Percentiles rank a stretch among this genome's conserved stretches.
phyloP scores from a whole-genome alignment of 2,113 vertebrate genomes.

The Onychostoma macrolepis region DNA sequence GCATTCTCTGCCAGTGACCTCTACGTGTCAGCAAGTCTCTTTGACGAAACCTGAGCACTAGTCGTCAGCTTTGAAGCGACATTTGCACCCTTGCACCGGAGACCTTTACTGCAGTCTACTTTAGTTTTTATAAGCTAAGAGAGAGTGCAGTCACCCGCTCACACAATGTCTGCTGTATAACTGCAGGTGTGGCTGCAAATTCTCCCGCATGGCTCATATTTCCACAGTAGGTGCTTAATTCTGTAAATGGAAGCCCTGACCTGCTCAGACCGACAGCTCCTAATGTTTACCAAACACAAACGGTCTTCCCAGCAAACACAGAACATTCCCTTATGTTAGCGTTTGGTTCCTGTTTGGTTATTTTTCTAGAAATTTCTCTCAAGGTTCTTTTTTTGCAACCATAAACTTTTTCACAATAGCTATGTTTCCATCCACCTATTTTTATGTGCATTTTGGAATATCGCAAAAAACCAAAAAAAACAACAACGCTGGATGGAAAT shows the following conservation, averaged over 20 bases:
- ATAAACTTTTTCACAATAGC: not conserved
- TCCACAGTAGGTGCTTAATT: not conserved
- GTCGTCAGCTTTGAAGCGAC: conserved; percentile 41
- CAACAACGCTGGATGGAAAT: too few relatives aligned
- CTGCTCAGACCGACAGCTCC: conserved; percentile 25
- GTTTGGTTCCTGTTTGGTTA: not conserved
- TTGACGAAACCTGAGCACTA: conserved; percentile 50
- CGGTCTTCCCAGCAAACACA: not conserved
- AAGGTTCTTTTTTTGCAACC: not conserved
- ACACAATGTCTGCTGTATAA: not conserved
- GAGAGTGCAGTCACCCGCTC: conserved; percentile 31
- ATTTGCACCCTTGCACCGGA: conserved; percentile 54
- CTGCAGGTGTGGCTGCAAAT: conserved; percentile 36
- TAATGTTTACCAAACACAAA: conserved; percentile 28
- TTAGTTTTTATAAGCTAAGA: conserved; percentile 58
- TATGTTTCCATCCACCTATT: too few relatives aligned
- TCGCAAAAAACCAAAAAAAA: too few relatives aligned
- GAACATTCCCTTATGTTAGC: not conserved
- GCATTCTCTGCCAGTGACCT: conserved; percentile 49
- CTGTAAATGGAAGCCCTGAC: conserved; percentile 11
- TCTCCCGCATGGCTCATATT: conserved; percentile 40
- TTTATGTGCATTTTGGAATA: too few relatives aligned
- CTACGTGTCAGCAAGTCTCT: conserved; percentile 43
- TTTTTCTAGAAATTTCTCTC: not conserved
- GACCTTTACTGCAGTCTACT: conserved; percentile 57